Evolutionary conservation across 2,113 vertebrate genomes (phyloP).

Genomic region (Bagarius yarrelli): DNA sequence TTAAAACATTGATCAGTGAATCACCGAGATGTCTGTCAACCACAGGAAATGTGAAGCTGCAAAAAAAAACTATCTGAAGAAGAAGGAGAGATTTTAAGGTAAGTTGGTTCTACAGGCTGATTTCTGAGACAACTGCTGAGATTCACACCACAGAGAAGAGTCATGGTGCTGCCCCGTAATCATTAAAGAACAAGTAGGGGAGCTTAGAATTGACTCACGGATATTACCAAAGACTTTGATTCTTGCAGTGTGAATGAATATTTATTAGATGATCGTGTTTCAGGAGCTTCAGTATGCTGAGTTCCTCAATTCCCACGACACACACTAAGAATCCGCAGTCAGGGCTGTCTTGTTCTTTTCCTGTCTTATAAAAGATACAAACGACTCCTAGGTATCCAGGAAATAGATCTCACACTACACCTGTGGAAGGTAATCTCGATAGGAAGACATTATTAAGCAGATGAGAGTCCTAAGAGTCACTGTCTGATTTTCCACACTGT

Average conservation of each 20-base stretch:
- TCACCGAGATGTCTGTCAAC: too few species aligned
- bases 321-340: not conserved
- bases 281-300: not conserved
- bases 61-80: too few species aligned
- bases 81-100: too few species aligned
- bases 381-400: not conserved
- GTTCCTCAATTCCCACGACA: not conserved
- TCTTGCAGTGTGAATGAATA: not conserved
- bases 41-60: too few species aligned
- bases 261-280: conserved; percentile 10
- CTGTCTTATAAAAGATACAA: not conserved
- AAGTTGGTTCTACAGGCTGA: too few species aligned
- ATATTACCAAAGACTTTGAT: not conserved
- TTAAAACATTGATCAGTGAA: too few species aligned
- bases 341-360: not conserved
- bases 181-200: not conserved
- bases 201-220: not conserved
- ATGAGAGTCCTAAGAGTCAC: too few species aligned
- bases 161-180: too few species aligned
- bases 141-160: too few species aligned
- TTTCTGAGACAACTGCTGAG: too few species aligned
- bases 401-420: not conserved
- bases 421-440: not conserved
- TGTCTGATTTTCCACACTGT: too few species aligned
- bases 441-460: not conserved